These are phyloP conservation scores for Callocephalon fimbriatum DNA, from an alignment of 2,113 vertebrate genomes.

Conservation along the genomic window DNA sequence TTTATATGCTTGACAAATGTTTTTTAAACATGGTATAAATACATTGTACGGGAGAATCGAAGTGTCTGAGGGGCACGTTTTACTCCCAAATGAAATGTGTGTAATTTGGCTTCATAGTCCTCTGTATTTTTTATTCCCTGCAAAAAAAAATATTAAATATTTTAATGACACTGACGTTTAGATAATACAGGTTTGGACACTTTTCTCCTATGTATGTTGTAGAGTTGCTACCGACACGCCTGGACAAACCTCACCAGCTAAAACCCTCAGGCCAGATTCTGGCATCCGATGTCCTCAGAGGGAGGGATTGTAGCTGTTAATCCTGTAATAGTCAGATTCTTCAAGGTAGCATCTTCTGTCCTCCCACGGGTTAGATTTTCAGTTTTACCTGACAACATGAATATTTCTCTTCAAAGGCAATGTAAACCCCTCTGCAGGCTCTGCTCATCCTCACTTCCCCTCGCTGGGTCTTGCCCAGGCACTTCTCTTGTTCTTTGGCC, in stretches of 20 bases:
- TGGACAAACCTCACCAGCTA: conserved; percentile 41
- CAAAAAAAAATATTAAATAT: background rate
- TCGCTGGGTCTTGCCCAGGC: background rate
- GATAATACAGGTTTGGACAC: conserved; percentile 52
- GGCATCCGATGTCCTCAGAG: conserved; percentile 16
- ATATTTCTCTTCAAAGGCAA: conserved; percentile 37
- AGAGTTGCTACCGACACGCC: conserved; percentile 23
- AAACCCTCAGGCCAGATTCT: conserved; percentile 34
- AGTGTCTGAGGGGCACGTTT: conserved; percentile 26
- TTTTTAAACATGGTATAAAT: conserved; percentile 52
- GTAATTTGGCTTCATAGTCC: background rate
- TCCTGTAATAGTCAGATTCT: conserved; percentile 64
- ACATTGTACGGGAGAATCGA: background rate
- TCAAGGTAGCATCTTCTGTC: conserved; percentile 57
- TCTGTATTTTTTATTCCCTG: background rate
- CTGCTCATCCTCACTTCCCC: background rate
- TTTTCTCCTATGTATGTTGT: background rate
- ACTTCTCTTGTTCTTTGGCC: background rate
- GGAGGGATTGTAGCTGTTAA: conserved; percentile 49
- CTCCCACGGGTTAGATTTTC: conserved; percentile 28
- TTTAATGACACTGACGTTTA: conserved; percentile 3
- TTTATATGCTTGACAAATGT: conserved; percentile 63
- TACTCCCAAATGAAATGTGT: conserved; percentile 26
- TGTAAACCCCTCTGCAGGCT: background rate
- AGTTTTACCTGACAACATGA: background rate